Evolutionary conservation across 2,888 invertebrate genomes (phyloP).

Genomic region (Anodontia alba): DNA sequence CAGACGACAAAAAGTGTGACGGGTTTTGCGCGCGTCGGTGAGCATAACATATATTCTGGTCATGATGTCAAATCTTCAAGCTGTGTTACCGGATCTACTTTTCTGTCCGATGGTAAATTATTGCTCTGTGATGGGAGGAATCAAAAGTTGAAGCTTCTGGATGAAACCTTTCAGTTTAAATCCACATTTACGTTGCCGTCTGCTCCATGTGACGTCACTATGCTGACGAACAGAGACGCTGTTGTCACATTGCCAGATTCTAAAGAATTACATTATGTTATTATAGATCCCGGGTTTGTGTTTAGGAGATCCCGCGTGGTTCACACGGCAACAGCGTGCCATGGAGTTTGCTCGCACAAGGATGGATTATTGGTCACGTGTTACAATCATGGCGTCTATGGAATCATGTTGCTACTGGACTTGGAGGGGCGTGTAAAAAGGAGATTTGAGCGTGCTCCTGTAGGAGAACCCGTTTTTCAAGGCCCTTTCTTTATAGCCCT

Average conservation of each 20-base stretch:
- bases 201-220: slow-evolving; percentile 42
- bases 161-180: slow-evolving; percentile 36
- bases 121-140: slow-evolving; percentile 43
- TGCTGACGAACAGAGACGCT: slow-evolving; percentile 37
- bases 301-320: slow-evolving; percentile 31
- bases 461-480: slow-evolving; percentile 42
- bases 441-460: slow-evolving; percentile 40
- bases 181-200: slow-evolving; percentile 22
- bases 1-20: neutral
- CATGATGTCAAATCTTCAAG: slow-evolving; percentile 34
- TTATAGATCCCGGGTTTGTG: slow-evolving; percentile 39
- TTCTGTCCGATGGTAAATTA: slow-evolving; percentile 43
- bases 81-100: slow-evolving; percentile 31
- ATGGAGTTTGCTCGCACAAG: slow-evolving; percentile 37
- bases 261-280: slow-evolving; percentile 41
- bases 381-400: slow-evolving; percentile 46
- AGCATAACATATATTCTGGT: slow-evolving; percentile 25
- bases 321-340: slow-evolving; percentile 35
- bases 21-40: slow-evolving; percentile 6
- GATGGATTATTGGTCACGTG: slow-evolving; percentile 41
- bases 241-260: slow-evolving; percentile 40
- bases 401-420: slow-evolving; percentile 41
- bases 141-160: slow-evolving; percentile 37
- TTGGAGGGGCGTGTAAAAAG: slow-evolving; percentile 36
- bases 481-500: slow-evolving; percentile 36